phyloP scores from a whole-genome alignment of 2,888 invertebrate genomes.

The Eremobia ochroleuca region DNA sequence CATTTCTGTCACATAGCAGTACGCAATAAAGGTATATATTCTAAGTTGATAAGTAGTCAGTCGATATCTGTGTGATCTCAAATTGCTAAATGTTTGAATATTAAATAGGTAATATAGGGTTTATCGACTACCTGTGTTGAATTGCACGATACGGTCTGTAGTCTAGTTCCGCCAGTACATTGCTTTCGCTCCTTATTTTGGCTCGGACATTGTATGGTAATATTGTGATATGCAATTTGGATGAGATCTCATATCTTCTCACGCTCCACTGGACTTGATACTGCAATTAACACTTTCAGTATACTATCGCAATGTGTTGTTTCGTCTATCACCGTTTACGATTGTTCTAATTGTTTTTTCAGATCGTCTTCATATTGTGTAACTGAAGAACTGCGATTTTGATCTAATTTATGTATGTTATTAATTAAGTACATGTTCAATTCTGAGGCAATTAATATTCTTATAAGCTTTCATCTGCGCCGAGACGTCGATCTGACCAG shows the following conservation, averaged over 20 bases:
- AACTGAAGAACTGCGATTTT: constrained; percentile 16
- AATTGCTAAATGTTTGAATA: constrained; percentile 79
- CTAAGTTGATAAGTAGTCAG: constrained; percentile 55
- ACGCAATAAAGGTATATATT: constrained; percentile 55
- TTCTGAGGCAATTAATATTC: not conserved
- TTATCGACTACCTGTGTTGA: constrained; percentile 64
- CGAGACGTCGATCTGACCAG: not conserved
- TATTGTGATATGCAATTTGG: constrained; percentile 76
- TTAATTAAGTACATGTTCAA: not conserved
- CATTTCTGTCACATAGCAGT: constrained; percentile 57
- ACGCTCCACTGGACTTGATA: constrained; percentile 79
- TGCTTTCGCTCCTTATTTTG: constrained; percentile 83
- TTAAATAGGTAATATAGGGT: constrained; percentile 76
- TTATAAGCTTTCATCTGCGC: constrained; percentile 16
- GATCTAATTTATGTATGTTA: constrained; percentile 3
- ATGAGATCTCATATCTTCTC: constrained; percentile 78
- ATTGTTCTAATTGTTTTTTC: constrained; percentile 61
- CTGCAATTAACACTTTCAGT: constrained; percentile 78
- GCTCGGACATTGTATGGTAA: constrained; percentile 81
- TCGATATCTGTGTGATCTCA: constrained; percentile 71
- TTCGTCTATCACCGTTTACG: constrained; percentile 69
- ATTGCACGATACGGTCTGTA: constrained; percentile 55
- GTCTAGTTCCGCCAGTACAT: constrained; percentile 55
- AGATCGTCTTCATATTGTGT: constrained; percentile 46
- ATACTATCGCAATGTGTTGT: constrained; percentile 70